Base-by-base conservation (phyloP, 2,113 vertebrate species). In the Ciconia boyciana region DNA sequence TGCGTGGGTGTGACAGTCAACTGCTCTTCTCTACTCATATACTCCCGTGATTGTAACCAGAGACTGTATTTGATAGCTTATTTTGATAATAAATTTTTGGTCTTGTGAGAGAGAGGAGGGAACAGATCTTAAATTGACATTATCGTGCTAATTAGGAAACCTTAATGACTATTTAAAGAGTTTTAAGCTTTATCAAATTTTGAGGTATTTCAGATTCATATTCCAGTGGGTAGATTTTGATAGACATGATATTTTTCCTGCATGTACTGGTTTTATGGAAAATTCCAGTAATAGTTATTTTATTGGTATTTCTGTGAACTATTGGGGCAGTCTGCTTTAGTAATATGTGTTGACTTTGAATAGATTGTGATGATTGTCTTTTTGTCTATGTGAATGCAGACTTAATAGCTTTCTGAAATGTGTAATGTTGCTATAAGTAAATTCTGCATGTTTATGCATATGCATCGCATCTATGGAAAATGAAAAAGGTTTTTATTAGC, bases 381-480 rank as follows among this genome's bases (percentile, higher is more conserved):
- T 65, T 57, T 89, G 44, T 88, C 26, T 88, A 21, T 41, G 7
- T 74, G 18, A 92, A 68, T 49, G 16, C 36, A 82, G 61, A 29
- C 34, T 69, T 70, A 4, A 17, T 34, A 79, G 57, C 41, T 77
- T 89, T 87, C 69, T 94, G 65, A 91, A 82, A 49, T 46, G 21
- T 2, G 1, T 54, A 13, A 51, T 34, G 14, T 60, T 86, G 39
- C 64, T 70, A 2, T 71, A 66, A 92, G 68, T 89, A 81, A 88
- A 61, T 93, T 65, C 54, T 85, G 19, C n/a, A 2, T 66, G 6
- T 84, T 89, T 66, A n/a, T 83, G 39, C 44, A 3, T 48, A 16
- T 29, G 11, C 0, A 0, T 57, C 0, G 0, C 26, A n/a, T 83
- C n/a, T 70, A 1, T 70, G 54, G 52, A 39, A 92, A 86, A 65